Evolutionary conservation across 2,113 vertebrate genomes (phyloP), one percentile per base, ranked within the genome.

Genomic region (Onychostruthus taczanowskii): DNA sequence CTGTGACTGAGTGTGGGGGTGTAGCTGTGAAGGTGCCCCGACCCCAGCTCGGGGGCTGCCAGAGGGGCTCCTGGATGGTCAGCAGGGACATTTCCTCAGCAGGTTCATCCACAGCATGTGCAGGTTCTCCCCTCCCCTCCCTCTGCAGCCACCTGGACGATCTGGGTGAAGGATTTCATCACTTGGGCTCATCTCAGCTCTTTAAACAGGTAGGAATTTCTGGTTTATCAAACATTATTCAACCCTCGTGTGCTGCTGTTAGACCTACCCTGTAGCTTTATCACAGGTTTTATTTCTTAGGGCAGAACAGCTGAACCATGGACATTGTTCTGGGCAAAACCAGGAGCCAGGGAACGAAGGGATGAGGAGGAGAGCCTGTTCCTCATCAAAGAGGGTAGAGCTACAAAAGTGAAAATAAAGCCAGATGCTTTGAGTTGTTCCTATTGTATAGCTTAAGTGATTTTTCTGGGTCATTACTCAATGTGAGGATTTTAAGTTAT

Each of bases 401-500:
- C 77, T 75, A 81, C 74, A 79, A 61, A 93, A 92, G 69, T 84
- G 12, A 90, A 95, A 96, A 88, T 89, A 47, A 93, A 96, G 61
- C 73, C 88, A 90, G 69, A 88, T 93, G 90, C 90, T 93, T 81
- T 3, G 4, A 84, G 80, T 80, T 17, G n/a, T 80, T 81, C 41
- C 76, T 80, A 33, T 92, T 95, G 92, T 95, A 78, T 21, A 84
- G 88, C 80, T 90, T 89, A 95, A 96, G 92, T 93, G 93, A 87
- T 96, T 96, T 96, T 96, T 97, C 95, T 93, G 93, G 96, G 92
- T 96, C 86, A 94, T 96, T 91, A 93, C 82, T 93, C 88, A 73
- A 10, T 43, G 50, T 5, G 22, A 87, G 73, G 67, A 67, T 83
- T 79, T 89, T 81, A 95, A 96, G 88, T 93, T 96, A 93, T 83